phyloP scores from a whole-genome alignment of 1,140 invertebrate species.

The Amphibalanus amphitrite region DNA sequence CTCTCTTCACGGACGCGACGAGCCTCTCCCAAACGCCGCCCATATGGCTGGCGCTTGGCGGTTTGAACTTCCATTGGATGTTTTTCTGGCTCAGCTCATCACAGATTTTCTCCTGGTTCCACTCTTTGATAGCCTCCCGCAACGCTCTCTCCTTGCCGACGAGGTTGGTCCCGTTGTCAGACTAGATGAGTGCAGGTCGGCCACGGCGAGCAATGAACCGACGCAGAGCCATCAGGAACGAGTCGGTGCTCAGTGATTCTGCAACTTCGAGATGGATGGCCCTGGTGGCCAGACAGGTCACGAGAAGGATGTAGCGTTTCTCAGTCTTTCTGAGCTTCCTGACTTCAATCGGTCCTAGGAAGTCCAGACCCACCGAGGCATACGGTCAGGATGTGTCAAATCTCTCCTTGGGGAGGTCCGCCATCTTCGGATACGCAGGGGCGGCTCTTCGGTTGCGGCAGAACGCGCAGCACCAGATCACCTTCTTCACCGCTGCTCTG shows the following conservation, averaged over 20 bases:
- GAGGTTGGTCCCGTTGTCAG: constrained; percentile 24
- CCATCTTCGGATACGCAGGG: too few relatives aligned
- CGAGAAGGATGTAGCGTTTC: constrained; percentile 17
- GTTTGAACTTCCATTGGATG: constrained; percentile 18
- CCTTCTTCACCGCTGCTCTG: too few relatives aligned
- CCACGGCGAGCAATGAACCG: constrained; percentile 21
- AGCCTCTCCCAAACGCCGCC: too few relatives aligned
- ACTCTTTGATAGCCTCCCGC: constrained; percentile 12
- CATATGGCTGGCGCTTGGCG: too few relatives aligned
- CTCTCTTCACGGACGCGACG: too few relatives aligned
- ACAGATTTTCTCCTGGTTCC: constrained; percentile 12
- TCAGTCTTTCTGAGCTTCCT: constrained; percentile 12
- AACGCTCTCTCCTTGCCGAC: constrained; percentile 18
- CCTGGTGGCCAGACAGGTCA: constrained; percentile 18
- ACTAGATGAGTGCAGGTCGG: constrained; percentile 15
- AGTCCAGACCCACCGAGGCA: constrained; percentile 17
- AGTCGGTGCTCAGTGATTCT: constrained; percentile 17
- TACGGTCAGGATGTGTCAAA: constrained; percentile 12
- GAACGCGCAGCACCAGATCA: too few relatives aligned
- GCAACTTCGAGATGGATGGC: constrained; percentile 22
- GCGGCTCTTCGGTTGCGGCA: too few relatives aligned
- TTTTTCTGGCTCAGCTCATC: constrained; percentile 8
- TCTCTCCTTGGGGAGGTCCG: constrained; percentile 15
- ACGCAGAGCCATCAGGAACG: constrained; percentile 20
- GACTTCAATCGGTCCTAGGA: constrained; percentile 18